Evolutionary conservation across 1,140 invertebrate species (phyloP), one percentile per base, ranked within the genome.

Genomic region (Drosophila truncata): DNA sequence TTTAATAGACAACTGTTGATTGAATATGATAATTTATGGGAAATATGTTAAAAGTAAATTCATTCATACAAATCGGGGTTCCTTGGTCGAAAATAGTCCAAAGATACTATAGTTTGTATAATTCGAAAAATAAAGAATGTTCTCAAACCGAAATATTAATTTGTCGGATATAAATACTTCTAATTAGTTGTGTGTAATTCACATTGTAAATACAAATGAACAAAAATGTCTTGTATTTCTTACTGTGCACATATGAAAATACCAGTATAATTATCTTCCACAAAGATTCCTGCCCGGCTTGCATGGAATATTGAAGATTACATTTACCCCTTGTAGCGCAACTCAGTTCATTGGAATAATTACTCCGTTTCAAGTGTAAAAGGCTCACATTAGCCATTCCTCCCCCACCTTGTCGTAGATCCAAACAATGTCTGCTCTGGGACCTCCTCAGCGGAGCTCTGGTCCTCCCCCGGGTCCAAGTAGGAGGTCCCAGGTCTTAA

Each of bases 401-500:
- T 39, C 35, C 66, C 44, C 35, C 42, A 49, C n/a, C 42, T 29
- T 13, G 37, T 23, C 23, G 27, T 10, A 7, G 27, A 33, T 41
- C n/a, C 69, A 49, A 61, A 73, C 47, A 72, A 37, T 29, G 35
- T 59, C 47, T 3, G n/a, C 25, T 67, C 16, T 3, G 72, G 25
- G 79, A 76, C 47, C 77, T 61, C 39, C 64, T 31, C 25, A n/a
- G n/a, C 31, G 16, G 49, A 37, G 23, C 20, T 29, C 66, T 58
- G 16, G 3, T 33, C 29, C 54, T 82, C 83, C 84, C 82, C 73
- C 58, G 83, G 44, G 82, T 49, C 70, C 46, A 61, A 83, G 84
- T 76, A 76, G 83, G 82, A 87, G 82, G 83, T 86, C 83, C 74
- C 14, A 1, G 58, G 59, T 18, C 25, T 31, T 46, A 52, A 66